A percentile compares a stretch with the other conserved stretches of the same genome.
Conservation (phyloP, 1,140 invertebrate species). For the Venturia canescens region DNA sequence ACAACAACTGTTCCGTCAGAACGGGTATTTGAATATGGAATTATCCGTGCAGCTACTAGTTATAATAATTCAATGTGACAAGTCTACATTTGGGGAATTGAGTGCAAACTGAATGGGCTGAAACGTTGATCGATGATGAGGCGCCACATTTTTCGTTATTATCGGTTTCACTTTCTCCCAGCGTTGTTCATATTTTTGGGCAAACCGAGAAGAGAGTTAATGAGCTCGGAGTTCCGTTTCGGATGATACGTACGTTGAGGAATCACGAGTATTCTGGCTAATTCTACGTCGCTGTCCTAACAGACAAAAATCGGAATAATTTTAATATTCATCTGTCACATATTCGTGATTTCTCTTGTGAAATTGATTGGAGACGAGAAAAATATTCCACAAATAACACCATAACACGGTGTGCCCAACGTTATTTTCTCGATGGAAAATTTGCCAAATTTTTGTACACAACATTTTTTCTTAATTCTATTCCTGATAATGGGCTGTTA, state of each 20-base stretch:
- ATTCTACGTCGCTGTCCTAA: slow-evolving; percentile 67
- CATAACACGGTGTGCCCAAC: no score
- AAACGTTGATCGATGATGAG: background rate
- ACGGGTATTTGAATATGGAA: no score
- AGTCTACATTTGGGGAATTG: background rate
- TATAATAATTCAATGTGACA: no score
- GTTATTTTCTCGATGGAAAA: no score
- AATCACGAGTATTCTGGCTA: slow-evolving; percentile 61
- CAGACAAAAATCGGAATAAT: slow-evolving; percentile 21
- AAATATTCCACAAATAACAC: no score
- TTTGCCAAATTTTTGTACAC: no score
- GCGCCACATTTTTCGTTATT: background rate
- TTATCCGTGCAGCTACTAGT: no score
- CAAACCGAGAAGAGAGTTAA: slow-evolving; percentile 84
- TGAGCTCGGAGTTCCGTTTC: slow-evolving; percentile 86
- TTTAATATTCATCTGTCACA: background rate
- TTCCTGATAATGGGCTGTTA: no score
- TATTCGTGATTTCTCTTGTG: background rate
- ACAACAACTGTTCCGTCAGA: no score
- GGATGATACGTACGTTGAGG: slow-evolving; percentile 64
- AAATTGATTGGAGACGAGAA: no score
- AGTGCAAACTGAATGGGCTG: background rate
- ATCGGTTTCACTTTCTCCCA: slow-evolving; percentile 73
- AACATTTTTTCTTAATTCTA: no score
- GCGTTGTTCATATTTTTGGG: slow-evolving; percentile 85